Evolutionary conservation across 2,797 vertebrate species (phyloP), one percentile per base, ranked within the genome.

Genomic region (Cephalopachus bancanus): DNA sequence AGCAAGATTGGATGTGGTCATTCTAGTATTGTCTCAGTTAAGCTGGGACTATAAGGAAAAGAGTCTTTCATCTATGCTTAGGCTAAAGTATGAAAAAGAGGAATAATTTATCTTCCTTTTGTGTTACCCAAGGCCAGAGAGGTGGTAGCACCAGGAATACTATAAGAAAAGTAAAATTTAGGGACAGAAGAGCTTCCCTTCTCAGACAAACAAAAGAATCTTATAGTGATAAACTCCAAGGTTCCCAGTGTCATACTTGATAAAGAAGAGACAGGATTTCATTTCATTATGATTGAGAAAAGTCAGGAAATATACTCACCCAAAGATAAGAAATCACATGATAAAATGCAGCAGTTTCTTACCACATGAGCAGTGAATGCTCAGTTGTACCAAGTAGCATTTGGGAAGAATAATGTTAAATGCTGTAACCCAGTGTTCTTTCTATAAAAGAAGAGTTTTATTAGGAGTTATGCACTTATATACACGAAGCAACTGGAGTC

Each of bases 321-420:
- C 15, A 26, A 84, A 85, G 57, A 51, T 28, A 26, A 67, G 8
- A 57, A 28, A 74, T 0, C 17, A 7, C 53, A 15, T 16, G 22
- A 11, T 12, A 15, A 51, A 17, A 81, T 0, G 12, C 5, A 60
- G 15, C 74, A 26, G 22, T 20, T 49, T 7, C 60, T 81, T 0
- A 4, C 37, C 3, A 6, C 0, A 0, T 22, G 33, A 51, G 24
- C 6, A 49, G 30, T 49, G 14, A 24, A 12, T 3, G 0, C 65
- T 67, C 26, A 10, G n/a, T 28, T 91, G 85, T 57, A 15, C n/a
- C 26, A 28, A 49, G 37, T 60, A 53, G n/a, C 37, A 7, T 9
- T 28, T 9, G 30, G 64, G 57, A 62, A 60, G 44, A 64, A 17
- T 15, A 37, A 9, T 6, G 22, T 28, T 86, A 49, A 83, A 20